Conservation (phyloP, 2,113 vertebrate genomes). For the Taxidea taxus region DNA sequence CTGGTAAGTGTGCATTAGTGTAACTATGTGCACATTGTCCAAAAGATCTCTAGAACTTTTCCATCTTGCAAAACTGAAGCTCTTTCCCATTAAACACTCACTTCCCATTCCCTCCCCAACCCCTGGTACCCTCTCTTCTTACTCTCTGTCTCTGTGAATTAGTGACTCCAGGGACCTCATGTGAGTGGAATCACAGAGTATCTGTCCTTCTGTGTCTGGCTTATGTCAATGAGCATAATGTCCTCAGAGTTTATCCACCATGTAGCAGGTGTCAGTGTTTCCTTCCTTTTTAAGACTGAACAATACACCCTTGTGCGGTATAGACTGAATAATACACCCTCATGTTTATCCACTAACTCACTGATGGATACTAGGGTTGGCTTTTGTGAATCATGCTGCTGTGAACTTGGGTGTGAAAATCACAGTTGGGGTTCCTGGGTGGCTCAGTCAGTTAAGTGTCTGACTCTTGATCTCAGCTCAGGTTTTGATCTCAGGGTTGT, state of each 20-base stretch:
- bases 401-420: not conserved
- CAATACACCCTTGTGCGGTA: not conserved
- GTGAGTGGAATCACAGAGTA: not conserved
- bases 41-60: not conserved
- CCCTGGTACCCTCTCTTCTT: not conserved
- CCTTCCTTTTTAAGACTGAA: not conserved
- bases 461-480: not conserved
- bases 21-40: not conserved
- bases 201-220: not conserved
- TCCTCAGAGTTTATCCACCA: not conserved
- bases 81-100: not conserved
- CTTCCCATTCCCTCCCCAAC: not conserved
- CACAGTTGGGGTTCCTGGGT: not conserved
- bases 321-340: not conserved
- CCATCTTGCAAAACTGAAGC: not conserved
- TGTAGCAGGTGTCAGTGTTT: not conserved
- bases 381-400: not conserved
- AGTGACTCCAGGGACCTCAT: not conserved
- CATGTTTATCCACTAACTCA: not conserved
- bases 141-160: not conserved
- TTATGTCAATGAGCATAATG: not conserved
- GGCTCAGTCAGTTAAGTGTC: not conserved
- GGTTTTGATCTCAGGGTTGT: not conserved
- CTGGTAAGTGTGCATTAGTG: not conserved
- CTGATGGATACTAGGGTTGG: not conserved